Evolutionary conservation across 2,888 invertebrate genomes (phyloP), one percentile per base, ranked within the genome.

Genomic region (Heliconius ismenius): DNA sequence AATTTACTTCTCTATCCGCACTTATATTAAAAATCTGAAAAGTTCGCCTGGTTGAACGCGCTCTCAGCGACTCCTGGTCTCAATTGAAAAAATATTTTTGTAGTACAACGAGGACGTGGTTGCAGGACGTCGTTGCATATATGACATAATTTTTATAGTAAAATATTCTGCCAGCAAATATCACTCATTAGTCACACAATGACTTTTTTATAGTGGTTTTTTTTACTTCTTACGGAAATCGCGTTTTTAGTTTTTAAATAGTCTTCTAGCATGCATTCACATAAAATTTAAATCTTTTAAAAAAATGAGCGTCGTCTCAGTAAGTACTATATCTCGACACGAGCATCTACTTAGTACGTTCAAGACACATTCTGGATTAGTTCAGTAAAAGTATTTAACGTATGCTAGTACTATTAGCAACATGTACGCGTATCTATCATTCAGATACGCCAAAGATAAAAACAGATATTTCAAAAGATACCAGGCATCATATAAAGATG

Each of bases 271-370:
- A 21, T 54, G 7, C 21, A 21, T 6, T 43, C 4, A 54, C 54
- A 21, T 54, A 54, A 54, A 6, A 21, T 10, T n/a, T 58, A 58
- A n/a, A n/a, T n/a, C 9, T 58, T n/a, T 21, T 54, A n/a, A 58
- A 58, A n/a, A n/a, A n/a, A 58, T n/a, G n/a, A 58, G 10, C 10
- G n/a, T 24, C n/a, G 58, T 36, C 32, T 39, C 3, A 58, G 21
- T 24, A 32, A 49, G 28, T 58, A 28, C 21, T 70, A n/a, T 58
- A 70, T 70, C 70, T 70, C 15, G 70, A 58, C 32, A 13, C 58
- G 9, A 70, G 54, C 70, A 58, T 36, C 24, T 58, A 58, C 36
- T 70, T 36, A 69, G n/a, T 54, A 36, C 32, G 32, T 24, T 18
- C 4, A n/a, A 32, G 58, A 32, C 15, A 32, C 67, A 43, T 39